Base-by-base conservation (phyloP, 2,113 vertebrate genomes). In the Myodes glareolus region DNA sequence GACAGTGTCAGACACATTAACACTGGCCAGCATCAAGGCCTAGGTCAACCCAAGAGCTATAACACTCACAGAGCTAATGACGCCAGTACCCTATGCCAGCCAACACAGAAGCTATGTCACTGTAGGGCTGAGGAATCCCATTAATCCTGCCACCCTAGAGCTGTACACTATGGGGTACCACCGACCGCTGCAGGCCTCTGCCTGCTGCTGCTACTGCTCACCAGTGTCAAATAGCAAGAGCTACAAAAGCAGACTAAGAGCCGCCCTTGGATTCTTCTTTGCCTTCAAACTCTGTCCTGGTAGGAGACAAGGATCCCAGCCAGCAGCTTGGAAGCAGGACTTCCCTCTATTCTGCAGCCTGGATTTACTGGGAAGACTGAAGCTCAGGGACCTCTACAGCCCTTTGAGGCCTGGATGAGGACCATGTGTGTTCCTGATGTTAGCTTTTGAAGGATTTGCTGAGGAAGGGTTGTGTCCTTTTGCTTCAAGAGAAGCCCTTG, bases 371-470 rank as follows among this genome's bases (percentile, higher is more conserved):
- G 23, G 17, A 36, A 23, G n/a, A 47, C 8, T 1, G 27, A 36
- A 25, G 42, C 33, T 27, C 10, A 9, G 19, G 23, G 67, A 1
- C 9, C 21, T 31, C n/a, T 39, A 27, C 9, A 39, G 33, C 77
- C 42, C 9, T 47, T 39, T 6, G 3, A 8, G 65, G 12, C 0
- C 3, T 10, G 27, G 14, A 0, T 33, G 23, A 4, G 0, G 36
- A 58, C 27, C 42, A 7, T 0, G 29, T 1, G 19, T 82, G 50
- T 25, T 29, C 3, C 12, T 45, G 36, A 58, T 11, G 36, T 12
- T 55, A 39, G 50, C 6, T 92, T 72, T n/a, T 45, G 52, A 31
- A 47, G 78, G 29, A 61, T 31, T 33, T 65, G 6, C 67, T 12
- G 3, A 50, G 8, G 21, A 21, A 50, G 7, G 6, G 5, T 19